A percentile compares a stretch with the other conserved stretches of the same genome.
phyloP scores from a whole-genome alignment of 37 sponge, comb jelly and placozoan genomes.

The Corticium candelabrum region DNA sequence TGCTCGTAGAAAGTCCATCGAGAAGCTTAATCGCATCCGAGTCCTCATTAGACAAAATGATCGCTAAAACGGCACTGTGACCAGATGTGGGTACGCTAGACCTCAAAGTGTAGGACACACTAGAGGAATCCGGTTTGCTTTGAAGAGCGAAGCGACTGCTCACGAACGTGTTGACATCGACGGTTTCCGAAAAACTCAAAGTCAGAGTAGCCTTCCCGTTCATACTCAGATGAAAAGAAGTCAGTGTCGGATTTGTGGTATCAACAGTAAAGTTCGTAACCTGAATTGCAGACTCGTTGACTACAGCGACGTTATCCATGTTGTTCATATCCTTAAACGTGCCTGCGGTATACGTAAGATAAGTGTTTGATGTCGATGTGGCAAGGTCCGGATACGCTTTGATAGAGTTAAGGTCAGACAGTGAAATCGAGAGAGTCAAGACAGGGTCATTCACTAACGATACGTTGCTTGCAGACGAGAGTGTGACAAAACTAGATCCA shows the following conservation, averaged over 20 bases:
- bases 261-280: conserved; percentile 37
- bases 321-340: conserved; percentile 40
- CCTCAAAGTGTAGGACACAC: neutral
- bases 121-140: neutral
- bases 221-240: conserved; percentile 55
- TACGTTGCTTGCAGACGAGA: conserved; percentile 21
- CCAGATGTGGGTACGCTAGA: neutral
- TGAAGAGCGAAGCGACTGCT: conserved; percentile 36
- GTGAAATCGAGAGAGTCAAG: conserved; percentile 26
- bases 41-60: conserved; percentile 38
- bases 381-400: conserved; percentile 46
- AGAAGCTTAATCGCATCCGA: conserved; percentile 53
- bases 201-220: conserved; percentile 34
- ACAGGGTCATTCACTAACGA: conserved; percentile 11
- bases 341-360: conserved; percentile 19
- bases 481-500: neutral
- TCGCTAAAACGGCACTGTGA: conserved; percentile 18
- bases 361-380: conserved; percentile 42
- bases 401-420: conserved; percentile 25
- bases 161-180: conserved; percentile 36
- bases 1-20: conserved; percentile 34
- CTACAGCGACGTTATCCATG: conserved; percentile 28
- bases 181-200: conserved; percentile 72
- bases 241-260: conserved; percentile 42
- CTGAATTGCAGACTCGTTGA: conserved; percentile 9